Percentiles rank a stretch among this genome's conserved stretches.
phyloP scores from a whole-genome alignment of 2,797 vertebrate species.

The Neoniphon sammara region DNA sequence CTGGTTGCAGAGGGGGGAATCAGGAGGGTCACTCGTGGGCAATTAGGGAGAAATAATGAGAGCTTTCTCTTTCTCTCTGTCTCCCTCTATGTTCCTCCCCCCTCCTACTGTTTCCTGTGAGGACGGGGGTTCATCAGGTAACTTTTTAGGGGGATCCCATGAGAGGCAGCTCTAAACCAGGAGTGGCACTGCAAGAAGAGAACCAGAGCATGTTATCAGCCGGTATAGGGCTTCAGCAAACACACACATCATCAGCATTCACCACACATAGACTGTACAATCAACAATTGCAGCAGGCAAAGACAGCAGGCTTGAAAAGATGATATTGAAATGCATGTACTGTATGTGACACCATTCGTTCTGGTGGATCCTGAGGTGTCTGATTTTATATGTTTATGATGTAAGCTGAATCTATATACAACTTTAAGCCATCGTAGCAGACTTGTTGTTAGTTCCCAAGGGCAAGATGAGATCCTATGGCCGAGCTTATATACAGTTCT shows the following conservation, averaged over 20 bases:
- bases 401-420: slow-evolving; percentile 22
- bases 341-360: not conserved
- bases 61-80: slow-evolving; percentile 75
- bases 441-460: slow-evolving; percentile 14
- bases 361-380: slow-evolving; percentile 9
- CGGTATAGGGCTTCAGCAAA: slow-evolving; percentile 24
- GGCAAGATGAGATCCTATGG: slow-evolving; percentile 17
- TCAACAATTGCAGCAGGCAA: slow-evolving; percentile 4
- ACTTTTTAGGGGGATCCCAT: slow-evolving; percentile 65
- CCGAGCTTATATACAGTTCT: slow-evolving; percentile 27
- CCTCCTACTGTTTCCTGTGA: slow-evolving; percentile 55
- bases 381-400: slow-evolving; percentile 10
- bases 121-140: slow-evolving; percentile 68
- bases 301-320: slow-evolving; percentile 5
- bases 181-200: slow-evolving; percentile 49
- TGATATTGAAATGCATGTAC: slow-evolving; percentile 7
- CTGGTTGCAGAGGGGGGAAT: slow-evolving; percentile 78
- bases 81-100: slow-evolving; percentile 49
- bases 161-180: slow-evolving; percentile 57
- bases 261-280: slow-evolving; percentile 11
- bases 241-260: slow-evolving; percentile 24
- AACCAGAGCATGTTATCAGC: slow-evolving; percentile 14
- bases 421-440: slow-evolving; percentile 5
- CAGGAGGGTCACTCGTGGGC: slow-evolving; percentile 84
- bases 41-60: slow-evolving; percentile 87